Conservation (phyloP, 2,888 invertebrate genomes). For the Limenitis camilla region DNA sequence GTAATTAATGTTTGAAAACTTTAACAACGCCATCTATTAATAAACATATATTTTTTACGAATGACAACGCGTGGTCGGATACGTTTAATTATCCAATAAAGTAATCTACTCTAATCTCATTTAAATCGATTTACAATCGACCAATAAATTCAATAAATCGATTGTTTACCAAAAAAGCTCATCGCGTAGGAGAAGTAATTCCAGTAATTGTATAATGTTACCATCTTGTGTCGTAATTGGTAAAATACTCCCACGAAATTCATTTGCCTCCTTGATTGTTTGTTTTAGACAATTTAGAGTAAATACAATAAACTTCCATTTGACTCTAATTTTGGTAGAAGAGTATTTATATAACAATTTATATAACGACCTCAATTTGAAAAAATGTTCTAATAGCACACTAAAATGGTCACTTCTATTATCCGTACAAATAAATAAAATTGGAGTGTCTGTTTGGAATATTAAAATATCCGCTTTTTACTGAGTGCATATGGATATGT, state of each 20-base stretch:
- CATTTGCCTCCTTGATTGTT: not conserved
- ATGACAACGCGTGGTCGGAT: not conserved
- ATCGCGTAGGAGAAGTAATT: not conserved
- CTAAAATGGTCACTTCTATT: no score
- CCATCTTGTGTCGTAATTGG: slow-evolving; percentile 4
- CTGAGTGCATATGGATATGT: no score
- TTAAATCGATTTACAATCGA: slow-evolving; percentile 3
- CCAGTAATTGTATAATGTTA: not conserved
- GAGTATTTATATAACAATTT: no score
- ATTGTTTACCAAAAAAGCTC: not conserved
- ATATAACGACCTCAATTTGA: no score
- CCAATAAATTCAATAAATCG: not conserved
- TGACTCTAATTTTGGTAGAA: no score
- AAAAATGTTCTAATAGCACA: no score
- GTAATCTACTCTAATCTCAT: not conserved
- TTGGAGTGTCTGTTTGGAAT: no score
- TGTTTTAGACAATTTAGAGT: not conserved
- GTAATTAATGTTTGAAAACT: not conserved
- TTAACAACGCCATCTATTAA: not conserved
- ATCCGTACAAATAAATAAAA: no score
- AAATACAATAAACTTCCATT: no score
- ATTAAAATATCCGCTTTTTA: no score
- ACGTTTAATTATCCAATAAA: not conserved
- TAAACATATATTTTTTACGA: not conserved
- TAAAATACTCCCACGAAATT: slow-evolving; percentile 1